Conservation (phyloP, 2,113 vertebrate species). For the Channa maculata region DNA sequence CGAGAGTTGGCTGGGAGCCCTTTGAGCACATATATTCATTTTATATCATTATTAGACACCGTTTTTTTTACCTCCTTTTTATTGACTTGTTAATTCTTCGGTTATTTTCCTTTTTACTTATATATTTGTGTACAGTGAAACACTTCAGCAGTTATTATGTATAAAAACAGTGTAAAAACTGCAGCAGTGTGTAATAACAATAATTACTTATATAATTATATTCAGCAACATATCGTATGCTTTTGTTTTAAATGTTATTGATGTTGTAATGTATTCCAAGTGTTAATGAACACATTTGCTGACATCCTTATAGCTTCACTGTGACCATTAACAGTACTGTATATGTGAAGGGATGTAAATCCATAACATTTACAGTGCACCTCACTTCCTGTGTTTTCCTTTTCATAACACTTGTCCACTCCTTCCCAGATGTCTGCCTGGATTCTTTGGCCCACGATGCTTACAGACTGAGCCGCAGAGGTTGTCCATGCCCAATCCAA, state of each 20-base stretch:
- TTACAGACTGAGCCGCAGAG: constrained; percentile 96
- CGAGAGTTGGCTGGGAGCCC: background rate
- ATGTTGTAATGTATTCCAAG: background rate
- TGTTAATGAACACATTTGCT: background rate
- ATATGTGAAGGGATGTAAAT: constrained; percentile 13
- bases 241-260: background rate
- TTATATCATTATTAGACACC: background rate
- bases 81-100: background rate
- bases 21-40: background rate
- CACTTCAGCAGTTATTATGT: no score
- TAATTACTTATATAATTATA: background rate
- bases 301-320: background rate
- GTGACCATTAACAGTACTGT: constrained; percentile 19
- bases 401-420: constrained; percentile 88
- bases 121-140: background rate
- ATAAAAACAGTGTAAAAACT: no score
- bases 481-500: constrained; percentile 97
- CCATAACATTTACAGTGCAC: constrained; percentile 36
- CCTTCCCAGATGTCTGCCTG: constrained; percentile 96
- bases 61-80: background rate
- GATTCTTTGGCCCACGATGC: constrained; percentile 98
- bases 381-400: constrained; percentile 53
- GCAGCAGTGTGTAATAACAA: no score
- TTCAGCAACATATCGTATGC: background rate
- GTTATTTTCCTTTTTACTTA: background rate